Conservation (phyloP, 2,888 invertebrate genomes). For the Malachius bipustulatus region DNA sequence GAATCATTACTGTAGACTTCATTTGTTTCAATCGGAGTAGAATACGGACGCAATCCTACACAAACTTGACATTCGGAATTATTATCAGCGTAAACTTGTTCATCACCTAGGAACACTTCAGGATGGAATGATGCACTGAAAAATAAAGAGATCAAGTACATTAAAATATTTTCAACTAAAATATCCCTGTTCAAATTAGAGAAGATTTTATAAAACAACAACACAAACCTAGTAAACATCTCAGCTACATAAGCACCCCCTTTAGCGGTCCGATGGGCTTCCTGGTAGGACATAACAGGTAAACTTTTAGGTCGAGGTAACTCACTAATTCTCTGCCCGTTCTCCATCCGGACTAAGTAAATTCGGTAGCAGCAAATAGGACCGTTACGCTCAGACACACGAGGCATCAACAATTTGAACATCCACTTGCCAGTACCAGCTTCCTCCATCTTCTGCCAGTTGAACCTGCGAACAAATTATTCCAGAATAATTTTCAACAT, state of each 20-base stretch:
- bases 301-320: slow-evolving; percentile 58
- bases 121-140: slow-evolving; percentile 47
- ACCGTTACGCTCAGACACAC: slow-evolving; percentile 74
- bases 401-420: slow-evolving; percentile 62
- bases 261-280: slow-evolving; percentile 55
- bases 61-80: slow-evolving; percentile 39
- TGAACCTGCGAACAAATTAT: too few species aligned
- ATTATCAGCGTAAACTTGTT: slow-evolving; percentile 34
- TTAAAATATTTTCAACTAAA: too few species aligned
- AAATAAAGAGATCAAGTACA: too few species aligned
- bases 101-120: slow-evolving; percentile 66
- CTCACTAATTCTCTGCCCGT: slow-evolving; percentile 49
- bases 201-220: slow-evolving; percentile 3
- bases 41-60: slow-evolving; percentile 39
- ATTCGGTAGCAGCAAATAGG: slow-evolving; percentile 79
- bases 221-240: slow-evolving; percentile 57
- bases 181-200: too few species aligned
- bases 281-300: slow-evolving; percentile 58
- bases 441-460: slow-evolving; percentile 51
- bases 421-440: slow-evolving; percentile 55
- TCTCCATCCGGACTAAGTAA: slow-evolving; percentile 60
- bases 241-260: slow-evolving; percentile 77
- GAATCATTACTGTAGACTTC: slow-evolving; percentile 17
- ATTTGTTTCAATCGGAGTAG: slow-evolving; percentile 26
- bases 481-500: too few species aligned